Conservation (phyloP, 2,113 vertebrate genomes). For the Polypterus bichir region DNA sequence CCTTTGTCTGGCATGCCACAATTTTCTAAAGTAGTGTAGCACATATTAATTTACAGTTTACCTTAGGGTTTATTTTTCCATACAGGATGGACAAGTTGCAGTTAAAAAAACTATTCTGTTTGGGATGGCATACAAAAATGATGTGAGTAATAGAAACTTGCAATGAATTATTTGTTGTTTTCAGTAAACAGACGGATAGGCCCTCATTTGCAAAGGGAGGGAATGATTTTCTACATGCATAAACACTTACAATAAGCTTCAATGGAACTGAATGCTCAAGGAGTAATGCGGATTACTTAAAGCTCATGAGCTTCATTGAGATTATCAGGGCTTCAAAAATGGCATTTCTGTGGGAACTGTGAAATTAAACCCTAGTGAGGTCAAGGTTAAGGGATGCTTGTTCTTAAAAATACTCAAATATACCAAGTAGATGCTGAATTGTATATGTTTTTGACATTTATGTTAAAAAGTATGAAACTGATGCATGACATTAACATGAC, state of each 20-base stretch:
- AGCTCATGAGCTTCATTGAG: constrained; percentile 6
- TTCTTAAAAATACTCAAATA: background rate
- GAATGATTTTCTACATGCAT: constrained; percentile 9
- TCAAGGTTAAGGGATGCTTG: background rate
- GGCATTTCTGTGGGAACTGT: background rate
- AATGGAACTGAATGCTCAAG: constrained; percentile 3
- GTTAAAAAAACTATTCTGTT: too few relatives aligned
- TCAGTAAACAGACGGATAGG: background rate
- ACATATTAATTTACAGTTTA: too few relatives aligned
- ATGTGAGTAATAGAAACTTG: background rate
- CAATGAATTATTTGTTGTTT: background rate
- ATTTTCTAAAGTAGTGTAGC: too few relatives aligned
- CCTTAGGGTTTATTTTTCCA: too few relatives aligned
- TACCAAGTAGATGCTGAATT: too few relatives aligned
- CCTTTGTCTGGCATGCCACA: too few relatives aligned
- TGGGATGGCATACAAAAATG: background rate
- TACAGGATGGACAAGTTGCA: too few relatives aligned
- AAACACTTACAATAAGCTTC: constrained; percentile 6
- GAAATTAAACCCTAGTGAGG: background rate
- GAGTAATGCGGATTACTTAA: constrained; percentile 9
- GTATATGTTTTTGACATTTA: too few relatives aligned
- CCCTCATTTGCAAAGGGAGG: constrained; percentile 1
- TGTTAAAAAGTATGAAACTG: too few relatives aligned
- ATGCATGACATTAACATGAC: too few relatives aligned
- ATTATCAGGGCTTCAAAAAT: background rate